Conservation (phyloP, 2,113 vertebrate genomes). For the Meles meles region DNA sequence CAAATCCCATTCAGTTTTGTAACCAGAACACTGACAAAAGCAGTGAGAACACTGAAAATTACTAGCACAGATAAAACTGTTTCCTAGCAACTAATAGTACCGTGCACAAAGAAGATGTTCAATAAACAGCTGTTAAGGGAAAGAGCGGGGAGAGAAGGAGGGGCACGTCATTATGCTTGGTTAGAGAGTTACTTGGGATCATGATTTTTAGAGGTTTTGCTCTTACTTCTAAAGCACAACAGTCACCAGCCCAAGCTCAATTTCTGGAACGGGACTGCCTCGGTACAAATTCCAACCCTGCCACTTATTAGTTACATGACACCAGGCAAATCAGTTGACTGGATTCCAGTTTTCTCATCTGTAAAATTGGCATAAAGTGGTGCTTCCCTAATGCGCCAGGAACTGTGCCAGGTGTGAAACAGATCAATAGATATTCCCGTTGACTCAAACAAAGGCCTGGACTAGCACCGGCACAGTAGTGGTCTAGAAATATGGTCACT, state of each 20-base stretch:
- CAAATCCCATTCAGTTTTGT: not conserved
- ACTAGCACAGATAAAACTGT: not conserved
- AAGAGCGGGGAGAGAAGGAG: not conserved
- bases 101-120: not conserved
- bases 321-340: not conserved
- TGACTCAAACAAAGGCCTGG: not conserved
- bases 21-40: not conserved
- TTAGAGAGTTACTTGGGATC: too few relatives aligned
- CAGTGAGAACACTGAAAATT: not conserved
- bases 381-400: not conserved
- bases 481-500: not conserved
- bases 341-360: not conserved
- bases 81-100: constrained; percentile 30
- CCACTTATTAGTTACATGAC: not conserved
- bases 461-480: not conserved
- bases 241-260: not conserved
- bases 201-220: not conserved
- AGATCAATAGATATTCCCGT: not conserved
- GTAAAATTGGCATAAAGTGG: not conserved
- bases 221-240: not conserved
- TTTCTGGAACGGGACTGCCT: not conserved
- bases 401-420: not conserved
- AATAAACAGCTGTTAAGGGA: not conserved
- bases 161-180: not conserved
- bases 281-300: not conserved